phyloP scores from a whole-genome alignment of 2,113 vertebrate genomes.

The Lonchura striata region DNA sequence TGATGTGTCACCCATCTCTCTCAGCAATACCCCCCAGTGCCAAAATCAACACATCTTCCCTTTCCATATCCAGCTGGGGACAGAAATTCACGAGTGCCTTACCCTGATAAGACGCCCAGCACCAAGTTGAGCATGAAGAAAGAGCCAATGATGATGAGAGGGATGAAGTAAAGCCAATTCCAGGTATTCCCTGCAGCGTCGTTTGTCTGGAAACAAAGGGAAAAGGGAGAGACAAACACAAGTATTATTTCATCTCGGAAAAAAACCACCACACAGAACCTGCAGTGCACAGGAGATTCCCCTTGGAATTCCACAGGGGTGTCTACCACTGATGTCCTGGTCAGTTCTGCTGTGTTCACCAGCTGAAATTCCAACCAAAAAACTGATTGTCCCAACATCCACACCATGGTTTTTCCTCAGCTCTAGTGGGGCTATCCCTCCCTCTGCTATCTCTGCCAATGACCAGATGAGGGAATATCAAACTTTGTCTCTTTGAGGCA shows the following conservation, averaged over 20 bases:
- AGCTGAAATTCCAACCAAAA: neutral
- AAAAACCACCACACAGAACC: neutral
- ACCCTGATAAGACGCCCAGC: conserved; percentile 92
- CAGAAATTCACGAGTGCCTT: conserved; percentile 41
- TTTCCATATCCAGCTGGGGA: neutral
- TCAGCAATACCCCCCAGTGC: neutral
- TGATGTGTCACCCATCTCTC: neutral
- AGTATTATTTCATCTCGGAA: neutral
- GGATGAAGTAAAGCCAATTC: conserved; percentile 96
- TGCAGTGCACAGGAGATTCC: neutral
- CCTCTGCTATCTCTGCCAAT: rapidly evolving
- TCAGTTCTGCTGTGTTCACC: neutral
- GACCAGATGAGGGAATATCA: neutral
- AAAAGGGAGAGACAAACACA: neutral
- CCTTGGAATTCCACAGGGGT: neutral
- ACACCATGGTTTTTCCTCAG: rapidly evolving
- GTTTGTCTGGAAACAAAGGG: conserved; percentile 80
- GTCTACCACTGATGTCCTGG: neutral
- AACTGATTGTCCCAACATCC: neutral
- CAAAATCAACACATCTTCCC: neutral
- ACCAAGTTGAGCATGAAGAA: conserved; percentile 98
- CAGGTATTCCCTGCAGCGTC: conserved; percentile 93
- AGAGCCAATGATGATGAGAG: conserved; percentile 95
- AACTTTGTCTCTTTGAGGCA: no score
- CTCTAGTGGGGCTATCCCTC: neutral